Conservation (phyloP, 2,113 vertebrate species). For the Lontra canadensis region DNA sequence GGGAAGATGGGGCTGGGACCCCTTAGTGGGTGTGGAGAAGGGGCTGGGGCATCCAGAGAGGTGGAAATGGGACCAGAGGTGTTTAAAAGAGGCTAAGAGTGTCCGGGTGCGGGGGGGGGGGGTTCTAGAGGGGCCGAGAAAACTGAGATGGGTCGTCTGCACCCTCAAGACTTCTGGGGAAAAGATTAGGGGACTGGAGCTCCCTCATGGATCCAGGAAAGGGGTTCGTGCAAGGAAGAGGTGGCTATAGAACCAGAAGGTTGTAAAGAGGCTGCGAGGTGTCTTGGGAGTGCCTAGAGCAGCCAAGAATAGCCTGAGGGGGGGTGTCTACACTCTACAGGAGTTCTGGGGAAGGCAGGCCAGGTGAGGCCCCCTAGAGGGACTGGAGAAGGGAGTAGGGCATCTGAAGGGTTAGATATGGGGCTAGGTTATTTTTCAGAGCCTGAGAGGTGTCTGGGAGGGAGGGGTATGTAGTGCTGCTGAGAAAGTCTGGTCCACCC, state of each 20-base stretch:
- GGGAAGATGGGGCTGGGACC: background rate
- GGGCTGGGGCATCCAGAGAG: background rate
- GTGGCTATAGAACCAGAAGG: background rate
- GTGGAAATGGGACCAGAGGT: background rate
- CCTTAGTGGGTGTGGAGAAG: background rate
- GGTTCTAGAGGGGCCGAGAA: background rate
- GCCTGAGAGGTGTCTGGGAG: background rate
- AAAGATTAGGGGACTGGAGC: background rate
- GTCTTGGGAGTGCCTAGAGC: slow-evolving; percentile 26
- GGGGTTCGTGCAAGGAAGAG: background rate
- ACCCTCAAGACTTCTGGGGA: slow-evolving; percentile 27
- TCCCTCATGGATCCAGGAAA: background rate
- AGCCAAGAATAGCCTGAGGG: slow-evolving; percentile 38
- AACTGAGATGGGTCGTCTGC: background rate
- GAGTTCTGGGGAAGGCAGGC: slow-evolving; percentile 30
- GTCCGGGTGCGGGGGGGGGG: background rate
- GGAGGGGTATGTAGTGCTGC: background rate
- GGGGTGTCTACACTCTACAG: background rate
- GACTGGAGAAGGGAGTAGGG: background rate
- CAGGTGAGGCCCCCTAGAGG: background rate
- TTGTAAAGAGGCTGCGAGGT: slow-evolving; percentile 64
- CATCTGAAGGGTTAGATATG: background rate
- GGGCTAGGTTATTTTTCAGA: slow-evolving; percentile 29
- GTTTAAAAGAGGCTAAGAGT: slow-evolving; percentile 44
- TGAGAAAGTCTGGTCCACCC: background rate